Base-by-base conservation (phyloP, 2,888 invertebrate species). In the Hirtodrosophila duncani region DNA sequence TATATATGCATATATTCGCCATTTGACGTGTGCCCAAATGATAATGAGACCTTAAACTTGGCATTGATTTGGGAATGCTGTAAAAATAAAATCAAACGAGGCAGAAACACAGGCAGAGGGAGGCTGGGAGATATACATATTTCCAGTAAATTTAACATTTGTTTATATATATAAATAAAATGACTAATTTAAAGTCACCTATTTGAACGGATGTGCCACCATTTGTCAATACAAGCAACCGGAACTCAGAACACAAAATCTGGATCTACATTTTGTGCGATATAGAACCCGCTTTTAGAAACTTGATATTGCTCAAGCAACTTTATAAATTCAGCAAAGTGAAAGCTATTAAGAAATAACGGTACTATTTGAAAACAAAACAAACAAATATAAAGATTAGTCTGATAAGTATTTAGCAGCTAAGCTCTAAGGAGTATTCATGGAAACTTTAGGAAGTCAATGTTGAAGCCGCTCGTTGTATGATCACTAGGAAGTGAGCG, bases 21-120 rank as follows among this genome's bases (percentile, higher is more conserved):
- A 24, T 42, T 20, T 27, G 51, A 18, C 39, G 41, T 33, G 41
- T 48, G 48, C 39, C 21, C 45, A 45, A 44, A 29, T 38, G 43
- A 30, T 14, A 21, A 44, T 39, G 38, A 63, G 58, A 36, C 75
- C 77, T 79, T 70, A 67, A 70, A 70, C 69, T 79, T 79, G 70
- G 56, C 70, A 70, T 70, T 70, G 69, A 30, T 21, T 14, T 8
- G 17, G 4, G 44, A 34, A n/a, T n/a, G n/a, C n/a, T n/a, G n/a
- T 17, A 11, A 13, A 43, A 43, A 26, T 20, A 36, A 27, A 8
- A 23, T 9, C 14, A n/a, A 10, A 9, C 2, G 11, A 23, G 9
- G 9, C 24, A 31, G 14, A 4, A 16, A 9, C 26, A n/a, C 26
- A 36, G 10, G 9, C 24, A n/a, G n/a, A n/a, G n/a, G n/a, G n/a